A percentile compares a stretch with the other conserved stretches of the same genome.
phyloP scores from a whole-genome alignment of 23 tunicate species.

The Clavelina lepadiformis region DNA sequence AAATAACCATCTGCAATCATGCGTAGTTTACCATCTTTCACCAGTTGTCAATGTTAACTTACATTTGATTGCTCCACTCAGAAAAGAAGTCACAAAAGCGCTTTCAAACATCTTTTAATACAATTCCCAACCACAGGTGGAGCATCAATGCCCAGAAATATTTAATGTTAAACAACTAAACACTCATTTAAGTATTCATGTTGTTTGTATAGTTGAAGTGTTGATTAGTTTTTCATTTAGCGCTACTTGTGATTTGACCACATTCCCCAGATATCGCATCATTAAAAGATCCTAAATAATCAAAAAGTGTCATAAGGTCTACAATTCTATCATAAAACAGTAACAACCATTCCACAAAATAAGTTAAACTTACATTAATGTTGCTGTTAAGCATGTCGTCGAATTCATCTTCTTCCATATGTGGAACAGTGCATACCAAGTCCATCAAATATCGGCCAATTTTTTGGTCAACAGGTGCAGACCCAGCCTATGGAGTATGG shows the following conservation, averaged over 20 bases:
- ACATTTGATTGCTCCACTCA: too few species aligned
- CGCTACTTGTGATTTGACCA: slow-evolving; percentile 73
- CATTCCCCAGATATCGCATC: slow-evolving; percentile 75
- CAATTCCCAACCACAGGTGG: too few species aligned
- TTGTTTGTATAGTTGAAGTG: slow-evolving; percentile 62
- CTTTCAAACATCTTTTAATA: too few species aligned
- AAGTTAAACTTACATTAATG: slow-evolving; percentile 59
- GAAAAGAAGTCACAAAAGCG: too few species aligned
- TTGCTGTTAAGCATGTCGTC: slow-evolving; percentile 84
- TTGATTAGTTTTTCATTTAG: slow-evolving; percentile 84
- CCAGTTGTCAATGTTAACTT: too few species aligned
- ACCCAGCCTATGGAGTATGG: slow-evolving; percentile 49
- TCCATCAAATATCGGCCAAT: slow-evolving; percentile 77
- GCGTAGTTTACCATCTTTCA: too few species aligned
- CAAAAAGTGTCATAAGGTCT: too few species aligned
- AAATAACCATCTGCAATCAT: too few species aligned
- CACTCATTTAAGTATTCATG: slow-evolving; percentile 12
- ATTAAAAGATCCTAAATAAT: slow-evolving; percentile 74
- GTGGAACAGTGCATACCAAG: slow-evolving; percentile 74
- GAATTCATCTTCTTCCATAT: slow-evolving; percentile 86
- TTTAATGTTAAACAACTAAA: too few species aligned
- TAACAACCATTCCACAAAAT: too few species aligned
- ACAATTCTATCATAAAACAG: too few species aligned
- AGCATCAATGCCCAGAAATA: too few species aligned
- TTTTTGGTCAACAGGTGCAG: slow-evolving; percentile 51